Evolutionary conservation across 2,888 invertebrate genomes (phyloP), one percentile per base, ranked within the genome.

Genomic region (Falcaria lacertinaria): DNA sequence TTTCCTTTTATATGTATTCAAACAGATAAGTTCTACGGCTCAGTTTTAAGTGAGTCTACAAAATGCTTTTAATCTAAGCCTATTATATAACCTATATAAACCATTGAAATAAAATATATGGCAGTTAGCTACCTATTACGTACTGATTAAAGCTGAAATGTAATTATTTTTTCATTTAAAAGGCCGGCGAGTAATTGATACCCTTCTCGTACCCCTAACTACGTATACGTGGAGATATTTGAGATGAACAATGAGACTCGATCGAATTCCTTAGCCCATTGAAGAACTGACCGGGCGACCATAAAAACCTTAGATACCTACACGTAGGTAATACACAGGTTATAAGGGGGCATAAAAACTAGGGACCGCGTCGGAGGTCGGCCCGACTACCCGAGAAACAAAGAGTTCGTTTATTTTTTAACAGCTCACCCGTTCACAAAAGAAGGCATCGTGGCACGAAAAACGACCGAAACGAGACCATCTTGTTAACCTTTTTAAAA

Each of bases 361-460:
- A 78, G 82, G 81, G 85, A 80, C 84, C 84, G 84, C 88, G 81
- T 78, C 86, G 88, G 88, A 88, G 88, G 88, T 88, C 89, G 88
- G 81, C 64, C 74, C 76, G 87, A 85, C 88, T 87, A 85, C 86
- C 84, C 86, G 86, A 89, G 88, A 88, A 89, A 88, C 89, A 89
- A 89, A 88, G 87, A 82, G 72, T 80, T 88, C 84, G 82, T 88
- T 89, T 89, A 89, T 89, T 89, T 89, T 89, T 89, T 89, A 89
- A 89, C 89, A 89, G 89, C 89, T 88, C 80, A 83, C 82, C 73
- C 80, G 84, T 85, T 83, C 83, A 88, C 86, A 88, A 88, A 86
- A 85, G 86, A 80, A 81, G 80, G 80, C 80, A 74, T 77, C 80
- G 80, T 81, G 80, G 80, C 80, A 82, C 78, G 82, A 87, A 88